These are phyloP conservation scores for Elgonia sp. DNA, from an alignment of 2,888 invertebrate species.

Conservation along the genomic window DNA sequence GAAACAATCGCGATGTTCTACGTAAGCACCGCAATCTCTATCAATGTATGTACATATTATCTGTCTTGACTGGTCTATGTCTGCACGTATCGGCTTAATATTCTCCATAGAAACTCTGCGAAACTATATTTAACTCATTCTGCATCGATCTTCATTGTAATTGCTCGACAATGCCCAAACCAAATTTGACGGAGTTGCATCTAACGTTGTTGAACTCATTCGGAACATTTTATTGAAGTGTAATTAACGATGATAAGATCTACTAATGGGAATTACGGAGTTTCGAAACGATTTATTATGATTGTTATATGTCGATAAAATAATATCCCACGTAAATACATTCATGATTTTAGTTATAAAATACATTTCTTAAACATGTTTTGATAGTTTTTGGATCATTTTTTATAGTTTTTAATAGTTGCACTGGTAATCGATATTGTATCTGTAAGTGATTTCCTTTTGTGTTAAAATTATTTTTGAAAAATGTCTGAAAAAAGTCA, in stretches of 20 bases:
- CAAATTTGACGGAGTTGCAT: slow-evolving; percentile 74
- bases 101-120: slow-evolving; percentile 70
- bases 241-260: slow-evolving; percentile 75
- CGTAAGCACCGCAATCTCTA: slow-evolving; percentile 66
- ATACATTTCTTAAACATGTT: no score
- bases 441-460: no score
- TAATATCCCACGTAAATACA: slow-evolving; percentile 27
- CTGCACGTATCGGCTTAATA: slow-evolving; percentile 71
- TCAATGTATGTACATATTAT: slow-evolving; percentile 64
- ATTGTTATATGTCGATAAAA: slow-evolving; percentile 55
- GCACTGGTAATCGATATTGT: no score
- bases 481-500: no score
- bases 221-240: slow-evolving; percentile 73
- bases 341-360: background rate
- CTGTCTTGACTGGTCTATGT: slow-evolving; percentile 67
- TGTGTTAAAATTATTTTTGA: no score
- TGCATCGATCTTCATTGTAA: slow-evolving; percentile 75
- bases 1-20: slow-evolving; percentile 68
- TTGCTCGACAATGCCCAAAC: slow-evolving; percentile 73
- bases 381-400: no score
- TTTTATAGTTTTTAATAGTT: no score
- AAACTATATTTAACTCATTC: slow-evolving; percentile 73
- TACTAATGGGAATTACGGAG: slow-evolving; percentile 62
- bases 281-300: slow-evolving; percentile 63
- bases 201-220: slow-evolving; percentile 73